Conservation (phyloP, 2,888 invertebrate genomes). For the Ormyrus thymus region DNA sequence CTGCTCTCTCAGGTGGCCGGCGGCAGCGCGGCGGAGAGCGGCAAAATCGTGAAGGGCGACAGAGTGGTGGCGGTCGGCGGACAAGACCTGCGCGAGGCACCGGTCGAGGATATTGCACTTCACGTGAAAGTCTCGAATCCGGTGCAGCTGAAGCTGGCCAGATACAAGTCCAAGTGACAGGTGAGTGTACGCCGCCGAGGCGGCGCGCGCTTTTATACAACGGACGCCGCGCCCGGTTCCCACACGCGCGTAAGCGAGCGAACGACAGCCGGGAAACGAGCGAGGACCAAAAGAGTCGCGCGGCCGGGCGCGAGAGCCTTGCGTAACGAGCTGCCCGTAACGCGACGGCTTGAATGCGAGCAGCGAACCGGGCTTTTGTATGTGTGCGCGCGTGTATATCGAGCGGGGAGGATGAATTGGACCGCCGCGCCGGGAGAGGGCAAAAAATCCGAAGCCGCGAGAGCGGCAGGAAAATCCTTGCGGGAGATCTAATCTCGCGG, state of each 20-base stretch:
- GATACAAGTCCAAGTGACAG: slow-evolving; percentile 83
- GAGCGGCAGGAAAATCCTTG: no score
- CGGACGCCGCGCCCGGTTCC: neutral
- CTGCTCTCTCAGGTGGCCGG: slow-evolving; percentile 83
- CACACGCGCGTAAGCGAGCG: neutral
- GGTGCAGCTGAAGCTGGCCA: slow-evolving; percentile 88
- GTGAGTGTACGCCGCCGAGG: slow-evolving; percentile 55
- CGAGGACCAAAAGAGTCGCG: slow-evolving; percentile 29
- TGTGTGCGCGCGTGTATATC: no score
- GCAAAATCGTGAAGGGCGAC: slow-evolving; percentile 93
- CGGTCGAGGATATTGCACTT: slow-evolving; percentile 89
- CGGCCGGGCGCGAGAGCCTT: neutral
- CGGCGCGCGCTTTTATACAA: neutral
- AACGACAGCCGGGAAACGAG: no score
- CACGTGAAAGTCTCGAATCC: slow-evolving; percentile 91
- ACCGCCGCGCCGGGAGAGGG: no score
- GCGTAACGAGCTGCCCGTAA: neutral
- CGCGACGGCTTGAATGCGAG: neutral
- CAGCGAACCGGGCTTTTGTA: no score
- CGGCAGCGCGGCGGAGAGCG: slow-evolving; percentile 91
- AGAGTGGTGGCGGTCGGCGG: slow-evolving; percentile 92
- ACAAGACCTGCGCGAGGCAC: slow-evolving; percentile 85
- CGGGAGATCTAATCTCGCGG: no score
- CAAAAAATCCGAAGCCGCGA: no score
- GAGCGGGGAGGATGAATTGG: no score